Evolutionary conservation across 2,113 vertebrate species (phyloP), one percentile per base, ranked within the genome.

Genomic region (Sardina pilchardus): DNA sequence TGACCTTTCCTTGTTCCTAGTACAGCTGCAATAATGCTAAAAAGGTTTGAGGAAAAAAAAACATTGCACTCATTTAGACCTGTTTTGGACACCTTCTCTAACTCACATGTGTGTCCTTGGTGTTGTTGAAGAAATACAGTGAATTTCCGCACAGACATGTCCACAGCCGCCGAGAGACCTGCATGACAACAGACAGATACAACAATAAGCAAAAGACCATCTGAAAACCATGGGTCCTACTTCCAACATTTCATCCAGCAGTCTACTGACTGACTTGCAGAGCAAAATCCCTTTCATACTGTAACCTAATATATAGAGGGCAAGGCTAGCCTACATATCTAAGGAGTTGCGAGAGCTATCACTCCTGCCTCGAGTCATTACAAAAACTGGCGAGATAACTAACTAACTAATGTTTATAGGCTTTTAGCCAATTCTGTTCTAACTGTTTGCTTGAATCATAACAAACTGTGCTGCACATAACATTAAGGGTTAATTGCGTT

Each of bases 101-200:
- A 91, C 94, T 95, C 94, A 97, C 97, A 90, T 95, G 93, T 4
- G 83, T 82, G 78, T 97, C 96, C 88, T 94, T 94, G 50, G 93
- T 91, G 26, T 92, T 95, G 6, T 93, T 92, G 90, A 96, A 97
- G 94, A 98, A 97, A 91, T 93, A 95, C 56, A 98, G 90, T 0
- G 92, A 88, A 87, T 96, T 95, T 12, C 96, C 97, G 85, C 94
- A 95, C 48, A 97, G 93, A 39, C 96, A 95, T 0, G 96, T 95
- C 97, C 97, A 97, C 85, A 95, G 93, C 78, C 95, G 94, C 83
- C 90, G 95, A 87, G 95, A 96, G 14, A 94, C 95, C 97, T 98
- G 91, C 10, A 53, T 86, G 30, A 89, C 14, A 90, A 84, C 1
- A 53, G 24, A 36, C 10, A 81, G 1, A 86, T 26, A 59, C 82